These are phyloP conservation scores for Ursus arctos DNA, from an alignment of 2,113 vertebrate species.

Conservation along the genomic window DNA sequence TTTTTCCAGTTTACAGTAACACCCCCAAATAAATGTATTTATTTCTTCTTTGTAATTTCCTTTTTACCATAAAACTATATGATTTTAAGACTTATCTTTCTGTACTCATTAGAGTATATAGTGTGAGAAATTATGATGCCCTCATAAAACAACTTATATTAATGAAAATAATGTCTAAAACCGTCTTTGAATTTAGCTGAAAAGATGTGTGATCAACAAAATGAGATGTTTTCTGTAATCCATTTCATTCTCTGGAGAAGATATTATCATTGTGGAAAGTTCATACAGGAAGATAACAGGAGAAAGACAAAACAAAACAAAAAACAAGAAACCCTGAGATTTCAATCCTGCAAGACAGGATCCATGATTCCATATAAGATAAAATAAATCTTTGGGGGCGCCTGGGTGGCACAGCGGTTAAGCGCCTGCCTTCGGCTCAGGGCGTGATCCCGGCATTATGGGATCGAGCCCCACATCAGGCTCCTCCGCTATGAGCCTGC, in stretches of 20 bases:
- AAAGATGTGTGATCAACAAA: constrained; percentile 81
- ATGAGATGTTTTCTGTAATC: constrained; percentile 81
- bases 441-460: no score
- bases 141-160: constrained; percentile 85
- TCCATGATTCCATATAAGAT: neutral
- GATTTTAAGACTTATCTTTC: constrained; percentile 75
- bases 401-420: no score
- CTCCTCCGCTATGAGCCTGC: no score
- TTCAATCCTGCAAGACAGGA: neutral
- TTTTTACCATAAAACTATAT: constrained; percentile 69
- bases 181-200: constrained; percentile 81
- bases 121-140: constrained; percentile 78
- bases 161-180: constrained; percentile 84
- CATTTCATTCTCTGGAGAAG: constrained; percentile 82
- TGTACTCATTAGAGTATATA: constrained; percentile 70
- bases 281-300: constrained; percentile 53
- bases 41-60: constrained; percentile 52
- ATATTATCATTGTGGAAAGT: constrained; percentile 73
- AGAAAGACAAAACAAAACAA: constrained; percentile 44
- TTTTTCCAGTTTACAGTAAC: constrained; percentile 37
- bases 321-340: neutral
- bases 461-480: no score
- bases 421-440: no score
- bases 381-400: neutral
- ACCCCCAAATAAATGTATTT: constrained; percentile 47